Conservation (phyloP, 2,113 vertebrate genomes). For the Brachirus orientalis region DNA sequence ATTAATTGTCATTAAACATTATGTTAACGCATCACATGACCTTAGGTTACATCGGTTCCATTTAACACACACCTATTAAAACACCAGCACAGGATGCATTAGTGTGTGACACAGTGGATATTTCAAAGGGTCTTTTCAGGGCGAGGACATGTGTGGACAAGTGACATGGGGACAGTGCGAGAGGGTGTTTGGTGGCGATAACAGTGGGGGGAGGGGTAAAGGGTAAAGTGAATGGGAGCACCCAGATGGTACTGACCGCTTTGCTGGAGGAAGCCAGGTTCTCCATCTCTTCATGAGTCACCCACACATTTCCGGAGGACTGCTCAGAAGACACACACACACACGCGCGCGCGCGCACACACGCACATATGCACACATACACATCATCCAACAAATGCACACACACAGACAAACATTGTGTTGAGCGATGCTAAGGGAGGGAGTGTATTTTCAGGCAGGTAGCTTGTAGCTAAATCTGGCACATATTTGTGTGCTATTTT, state of each 20-base stretch:
- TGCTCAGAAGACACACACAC: slow-evolving; percentile 74
- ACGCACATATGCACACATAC: slow-evolving; percentile 30
- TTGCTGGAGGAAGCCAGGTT: slow-evolving; percentile 92
- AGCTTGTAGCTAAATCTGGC: slow-evolving; percentile 55
- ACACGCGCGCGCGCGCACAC: slow-evolving; percentile 41
- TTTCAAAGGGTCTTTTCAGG: slow-evolving; percentile 27
- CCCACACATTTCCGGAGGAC: slow-evolving; percentile 99
- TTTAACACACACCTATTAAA: slow-evolving; percentile 32
- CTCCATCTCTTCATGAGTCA: slow-evolving; percentile 99
- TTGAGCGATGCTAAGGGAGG: slow-evolving; percentile 71
- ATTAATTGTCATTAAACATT: slow-evolving; percentile 4
- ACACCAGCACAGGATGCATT: slow-evolving; percentile 36
- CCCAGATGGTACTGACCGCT: slow-evolving; percentile 92
- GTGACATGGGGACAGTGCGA: slow-evolving; percentile 56
- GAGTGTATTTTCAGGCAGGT: slow-evolving; percentile 72
- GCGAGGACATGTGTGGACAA: slow-evolving; percentile 54
- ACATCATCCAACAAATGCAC: slow-evolving; percentile 6
- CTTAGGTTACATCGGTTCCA: slow-evolving; percentile 37
- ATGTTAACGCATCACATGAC: slow-evolving; percentile 17
- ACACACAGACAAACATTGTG: slow-evolving; percentile 59
- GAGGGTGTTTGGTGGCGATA: slow-evolving; percentile 54
- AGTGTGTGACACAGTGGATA: slow-evolving; percentile 28
- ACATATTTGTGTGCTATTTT: slow-evolving; percentile 42
- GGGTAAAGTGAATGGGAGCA: slow-evolving; percentile 56
- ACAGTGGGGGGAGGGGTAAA: slow-evolving; percentile 14